Evolutionary conservation across 1,140 invertebrate species (phyloP).

Genomic region (honey bee (Apis mellifera)): Amel_HAv3.1 CM009938.2:1623501-1624000

Average conservation of each 20-base stretch:
- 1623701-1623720: constrained; percentile 55
- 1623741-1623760: constrained; percentile 21
- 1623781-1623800: neutral
- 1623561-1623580: constrained; percentile 70
- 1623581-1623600: constrained; percentile 72
- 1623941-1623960: neutral
- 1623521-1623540: constrained; percentile 73
- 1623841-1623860: no score
- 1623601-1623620: constrained; percentile 66
- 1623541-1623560: constrained; percentile 75
- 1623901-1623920: neutral
- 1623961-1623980: neutral
- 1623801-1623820: neutral
- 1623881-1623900: no score
- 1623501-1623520: constrained; percentile 68
- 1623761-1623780: neutral
- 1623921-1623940: neutral
- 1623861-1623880: no score
- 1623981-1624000: constrained; percentile 57
- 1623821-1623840: no score
- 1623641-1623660: constrained; percentile 69
- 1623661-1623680: constrained; percentile 70
- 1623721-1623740: constrained; percentile 73
- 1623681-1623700: constrained; percentile 69
- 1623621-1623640: constrained; percentile 67